These are phyloP conservation scores for Pseudorhombus dupliciocellatus DNA, from an alignment of 2,113 vertebrate species.

Conservation along the genomic window DNA sequence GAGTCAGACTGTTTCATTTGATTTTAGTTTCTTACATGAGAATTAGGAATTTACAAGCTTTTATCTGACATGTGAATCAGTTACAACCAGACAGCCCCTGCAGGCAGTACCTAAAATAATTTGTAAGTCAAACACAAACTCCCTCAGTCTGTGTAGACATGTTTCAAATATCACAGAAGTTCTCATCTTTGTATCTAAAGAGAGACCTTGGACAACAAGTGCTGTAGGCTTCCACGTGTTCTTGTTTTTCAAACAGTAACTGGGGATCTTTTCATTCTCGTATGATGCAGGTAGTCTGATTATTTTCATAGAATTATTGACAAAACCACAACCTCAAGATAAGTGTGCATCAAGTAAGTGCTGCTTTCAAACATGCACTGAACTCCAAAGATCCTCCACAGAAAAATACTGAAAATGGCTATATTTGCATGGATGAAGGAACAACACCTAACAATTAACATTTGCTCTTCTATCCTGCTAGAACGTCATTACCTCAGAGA, in stretches of 20 bases:
- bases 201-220: neutral
- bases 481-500: too few species aligned
- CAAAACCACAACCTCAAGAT: too few species aligned
- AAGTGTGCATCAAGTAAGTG: neutral
- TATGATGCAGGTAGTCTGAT: too few species aligned
- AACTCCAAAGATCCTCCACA: too few species aligned
- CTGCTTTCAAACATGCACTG: too few species aligned
- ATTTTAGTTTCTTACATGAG: neutral
- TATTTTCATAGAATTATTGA: too few species aligned
- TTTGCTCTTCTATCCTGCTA: too few species aligned
- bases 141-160: neutral
- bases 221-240: neutral
- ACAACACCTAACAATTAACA: too few species aligned
- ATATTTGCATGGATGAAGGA: too few species aligned
- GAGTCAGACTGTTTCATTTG: neutral
- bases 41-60: constrained; percentile 17
- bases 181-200: neutral
- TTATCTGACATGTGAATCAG: constrained; percentile 22
- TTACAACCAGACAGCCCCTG: neutral
- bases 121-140: constrained; percentile 2
- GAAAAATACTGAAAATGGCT: too few species aligned
- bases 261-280: too few species aligned
- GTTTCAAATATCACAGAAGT: neutral
- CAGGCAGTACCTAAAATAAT: neutral
- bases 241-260: too few species aligned